Base-by-base conservation (phyloP, 2,888 invertebrate species). In the Eustalomyia histrio region DNA sequence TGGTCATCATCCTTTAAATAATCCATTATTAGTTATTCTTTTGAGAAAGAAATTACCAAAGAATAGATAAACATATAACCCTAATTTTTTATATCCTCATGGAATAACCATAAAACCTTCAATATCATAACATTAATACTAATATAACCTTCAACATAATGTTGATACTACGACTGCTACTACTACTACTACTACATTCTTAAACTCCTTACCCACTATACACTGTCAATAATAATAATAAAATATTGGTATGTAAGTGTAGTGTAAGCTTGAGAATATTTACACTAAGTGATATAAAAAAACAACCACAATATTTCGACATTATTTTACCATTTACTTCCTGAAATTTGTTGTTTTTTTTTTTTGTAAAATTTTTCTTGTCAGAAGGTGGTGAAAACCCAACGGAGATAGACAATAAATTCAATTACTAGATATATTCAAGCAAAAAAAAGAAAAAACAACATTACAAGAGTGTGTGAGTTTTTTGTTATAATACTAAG, bases 401-500 rank as follows among this genome's bases (percentile, higher is more conserved):
- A 67, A 72, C 60, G 67, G 78, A 81, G 69, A 71, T 78, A 78
- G 81, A 81, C 74, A 78, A 78, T 78, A 81, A 81, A 81, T 81
- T 81, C 78, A 81, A 81, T 81, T 78, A 81, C 74, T 71, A 78
- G 63, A 65, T 58, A 71, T 24, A 81, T 74, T 71, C 71, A 67
- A 71, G 69, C 35, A 69, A 58, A 29, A 29, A 29, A 29, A 2
- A n/a, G 47, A 69, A 58, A 29, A 29, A 29, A 29, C 21, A n/a
- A 24, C 33, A 35, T 17, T 43, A 5, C 39, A 58, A 53, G 21
- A 61, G 43, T 73, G 50, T 21, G n/a, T 21, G n/a, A 43, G 67
- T 21, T 67, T n/a, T 55, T 76, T 65, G 52, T 75, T 60, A 65
- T 57, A 64, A 65, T 33, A 16, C 50, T 21, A 64, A 43, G 57